Base-by-base conservation (phyloP, 2,888 invertebrate genomes). In the Alitta virens region DNA sequence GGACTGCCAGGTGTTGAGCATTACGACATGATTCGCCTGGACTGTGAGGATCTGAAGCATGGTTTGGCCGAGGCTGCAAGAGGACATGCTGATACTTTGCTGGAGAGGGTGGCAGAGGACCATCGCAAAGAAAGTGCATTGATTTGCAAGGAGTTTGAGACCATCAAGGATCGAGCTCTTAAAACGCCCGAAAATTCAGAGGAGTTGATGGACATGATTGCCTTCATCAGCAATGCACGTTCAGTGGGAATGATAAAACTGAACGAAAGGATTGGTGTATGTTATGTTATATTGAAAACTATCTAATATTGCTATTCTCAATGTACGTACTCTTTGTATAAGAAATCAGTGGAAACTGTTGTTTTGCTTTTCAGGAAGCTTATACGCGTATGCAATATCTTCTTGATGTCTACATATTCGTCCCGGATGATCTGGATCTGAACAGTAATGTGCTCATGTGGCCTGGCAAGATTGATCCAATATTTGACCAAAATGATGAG, bases 401-500 rank as follows among this genome's bases (percentile, higher is more conserved):
- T 7, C 86, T 93, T 68, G 91, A 92, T 74, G 87, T 91, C 79
- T 90, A 90, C 5, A 86, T 88, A 58, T 85, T 95, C 71, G 85
- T 87, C 3, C 83, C 86, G 25, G 88, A 90, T 52, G 93, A 94
- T 74, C 87, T 93, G 49, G 86, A 87, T 56, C 84, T 92, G 1
- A 94, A 94, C 76, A 88, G 90, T n/a, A 86, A 84, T 50, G 91
- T 92, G 0, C 88, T 95, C 0, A 89, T 89, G 70, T 94, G 94
- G 94, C 83, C 93, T 1, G 86, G 86, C 65, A 86, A 88, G 42
- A 92, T 95, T 56, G 88, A 89, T 74, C 89, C 90, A 0, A 87
- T 93, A 62, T 89, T 94, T 74, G 91, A 92, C 38, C 86, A 86
- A 72, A 92, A 92, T 79, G 90, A 91, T 55, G 86, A 81, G 71